Percentiles rank a stretch among this genome's conserved stretches.
Conservation (phyloP, 1,140 invertebrate species). For the Trigoniulus corallinus region DNA sequence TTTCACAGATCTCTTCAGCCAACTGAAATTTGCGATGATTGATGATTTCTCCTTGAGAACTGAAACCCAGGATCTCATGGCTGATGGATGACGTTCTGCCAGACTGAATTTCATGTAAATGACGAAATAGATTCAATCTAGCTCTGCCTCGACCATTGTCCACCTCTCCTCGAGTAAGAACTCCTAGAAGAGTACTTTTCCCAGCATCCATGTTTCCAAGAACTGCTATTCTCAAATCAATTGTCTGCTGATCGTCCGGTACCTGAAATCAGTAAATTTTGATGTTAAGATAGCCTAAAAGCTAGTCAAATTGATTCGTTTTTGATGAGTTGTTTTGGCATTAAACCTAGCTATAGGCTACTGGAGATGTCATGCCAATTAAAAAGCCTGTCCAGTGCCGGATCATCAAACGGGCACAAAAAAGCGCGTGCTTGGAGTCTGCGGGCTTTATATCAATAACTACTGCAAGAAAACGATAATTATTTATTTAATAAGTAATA, state of each 20-base stretch:
- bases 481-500: too few species aligned
- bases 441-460: too few species aligned
- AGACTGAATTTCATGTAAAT: slow-evolving; percentile 90
- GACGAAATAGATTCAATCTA: slow-evolving; percentile 85
- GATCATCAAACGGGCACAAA: too few species aligned
- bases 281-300: too few species aligned
- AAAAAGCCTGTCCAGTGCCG: too few species aligned
- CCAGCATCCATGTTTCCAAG: slow-evolving; percentile 85
- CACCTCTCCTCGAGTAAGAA: slow-evolving; percentile 83
- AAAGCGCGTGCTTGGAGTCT: too few species aligned
- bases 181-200: slow-evolving; percentile 82
- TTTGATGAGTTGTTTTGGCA: neutral
- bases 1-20: slow-evolving; percentile 84
- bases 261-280: slow-evolving; percentile 27
- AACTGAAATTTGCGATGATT: slow-evolving; percentile 83
- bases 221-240: slow-evolving; percentile 79
- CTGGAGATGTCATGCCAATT: too few species aligned
- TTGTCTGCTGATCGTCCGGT: slow-evolving; percentile 75
- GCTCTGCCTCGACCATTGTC: slow-evolving; percentile 92
- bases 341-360: too few species aligned
- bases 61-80: slow-evolving; percentile 91
- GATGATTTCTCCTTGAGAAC: slow-evolving; percentile 47
- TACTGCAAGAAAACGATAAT: too few species aligned
- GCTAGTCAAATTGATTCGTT: neutral
- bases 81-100: slow-evolving; percentile 92